Base-by-base conservation (phyloP, 2,797 vertebrate genomes). In the Enteromius thamalakanensis region DNA sequence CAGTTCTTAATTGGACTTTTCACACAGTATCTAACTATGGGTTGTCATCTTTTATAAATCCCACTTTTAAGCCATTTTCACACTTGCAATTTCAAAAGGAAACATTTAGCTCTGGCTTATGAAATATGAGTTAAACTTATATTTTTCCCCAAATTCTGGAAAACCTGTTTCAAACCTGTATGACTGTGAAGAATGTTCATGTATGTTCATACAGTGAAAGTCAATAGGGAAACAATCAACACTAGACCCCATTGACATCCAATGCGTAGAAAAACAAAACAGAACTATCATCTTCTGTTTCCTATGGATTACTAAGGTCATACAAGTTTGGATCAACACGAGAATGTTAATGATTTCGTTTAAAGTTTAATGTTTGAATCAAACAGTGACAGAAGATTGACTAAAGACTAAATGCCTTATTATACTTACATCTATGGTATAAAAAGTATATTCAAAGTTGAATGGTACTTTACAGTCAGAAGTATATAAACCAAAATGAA, bases 1-100 rank as follows among this genome's bases (percentile, higher is more conserved):
- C 62, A 83, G 40, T 67, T 62, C 40, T 60, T 29, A 15, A 32
- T 6, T 34, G 51, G 53, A 14, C 34, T 58, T 76, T 76, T 76
- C 53, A 58, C 53, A 58, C 21, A 40, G 32, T 0, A 40, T 76
- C 51, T 76, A 42, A 40, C 65, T 8, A 68, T 40, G 4, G 65
- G 32, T 11, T 68, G 17, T 37, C 4, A 34, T 68, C 34, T 67
- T 68, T 68, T 40, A 64, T 32, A 64, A 64, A 53, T 37, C 49
- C 19, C 19, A 74, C 10, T 53, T 74, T 34, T 58, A 58, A 40
- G 19, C 29, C 21, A 76, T 23, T 76, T 23, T 76, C 15, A 40
- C 53, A 42, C 21, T 53, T 74, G 5, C 12, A 19, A 55, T 23
- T 58, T 76, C 5, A 11, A 74, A 74, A 74, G 19, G 6, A 19